These are phyloP conservation scores for Sula dactylatra DNA, from an alignment of 2,113 vertebrate genomes.

Conservation along the genomic window DNA sequence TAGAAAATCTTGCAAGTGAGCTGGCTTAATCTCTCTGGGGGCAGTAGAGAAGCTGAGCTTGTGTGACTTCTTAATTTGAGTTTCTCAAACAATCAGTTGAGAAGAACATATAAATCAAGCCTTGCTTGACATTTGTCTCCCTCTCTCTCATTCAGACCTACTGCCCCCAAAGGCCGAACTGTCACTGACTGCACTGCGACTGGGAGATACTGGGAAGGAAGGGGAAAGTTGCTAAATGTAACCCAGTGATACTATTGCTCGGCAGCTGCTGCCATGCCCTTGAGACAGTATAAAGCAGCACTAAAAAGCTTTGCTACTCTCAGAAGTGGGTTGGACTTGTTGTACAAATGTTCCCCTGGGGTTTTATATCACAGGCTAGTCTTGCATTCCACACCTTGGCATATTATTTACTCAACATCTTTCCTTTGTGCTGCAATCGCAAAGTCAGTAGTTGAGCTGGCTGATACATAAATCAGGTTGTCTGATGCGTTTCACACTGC, in stretches of 20 bases:
- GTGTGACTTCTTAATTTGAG: constrained; percentile 6
- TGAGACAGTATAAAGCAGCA: not conserved
- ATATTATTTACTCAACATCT: not conserved
- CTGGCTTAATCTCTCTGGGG: not conserved
- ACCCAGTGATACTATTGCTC: not conserved
- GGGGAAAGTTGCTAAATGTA: not conserved
- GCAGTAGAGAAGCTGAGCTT: not conserved
- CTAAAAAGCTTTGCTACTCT: not conserved
- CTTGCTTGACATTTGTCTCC: not conserved
- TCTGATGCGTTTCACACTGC: not conserved
- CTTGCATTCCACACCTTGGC: not conserved
- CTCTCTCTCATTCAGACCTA: not conserved
- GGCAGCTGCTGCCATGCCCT: not conserved
- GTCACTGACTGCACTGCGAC: not conserved
- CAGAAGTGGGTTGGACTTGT: not conserved
- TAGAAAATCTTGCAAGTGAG: not conserved
- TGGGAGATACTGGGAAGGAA: not conserved
- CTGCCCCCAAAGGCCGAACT: not conserved
- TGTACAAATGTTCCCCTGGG: not conserved
- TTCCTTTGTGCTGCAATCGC: not conserved
- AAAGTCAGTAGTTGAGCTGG: not conserved
- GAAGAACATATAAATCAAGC: not conserved
- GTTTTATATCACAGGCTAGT: not conserved
- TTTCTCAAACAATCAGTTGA: not conserved
- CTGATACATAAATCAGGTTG: not conserved